Evolutionary conservation across 1,140 invertebrate genomes (phyloP), one percentile per base, ranked within the genome.

Genomic region (Trichonephila clavata): DNA sequence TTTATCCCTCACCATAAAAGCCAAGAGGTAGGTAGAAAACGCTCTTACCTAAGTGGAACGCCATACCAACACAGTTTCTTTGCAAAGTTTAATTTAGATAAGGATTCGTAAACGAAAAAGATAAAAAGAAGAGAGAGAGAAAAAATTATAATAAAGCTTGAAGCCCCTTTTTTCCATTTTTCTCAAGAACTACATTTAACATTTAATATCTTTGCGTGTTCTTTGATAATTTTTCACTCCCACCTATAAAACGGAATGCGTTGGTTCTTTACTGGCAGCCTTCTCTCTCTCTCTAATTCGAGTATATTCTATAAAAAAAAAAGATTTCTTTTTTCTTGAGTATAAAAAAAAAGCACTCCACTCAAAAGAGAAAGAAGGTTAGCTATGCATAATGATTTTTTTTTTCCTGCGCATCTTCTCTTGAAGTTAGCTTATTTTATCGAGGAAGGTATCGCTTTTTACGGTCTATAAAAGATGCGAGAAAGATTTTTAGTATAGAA

Each of bases 161-260:
- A 39, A 77, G 71, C 24, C 50, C 63, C 21, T 6, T 7, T 63
- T 87, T 63, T 32, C 21, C 60, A 60, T 87, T 39, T 87, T 57
- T 84, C n/a, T 60, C 21, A 84, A 84, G 83, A 59, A 84, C 10
- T 27, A 87, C 59, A n/a, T 63, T 87, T 63, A 61, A 63, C 20
- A 87, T 87, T 87, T 87, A 87, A 87, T 87, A 87, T 63, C 20
- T 32, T 87, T 63, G 86, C 86, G 86, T 87, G 86, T 87, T 87
- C 27, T 63, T 39, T 39, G 60, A 63, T 39, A 87, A 87, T 87
- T 63, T 87, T 87, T 87, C 86, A 87, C 21, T 61, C 39, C 86
- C 27, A 39, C 59, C 32, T 63, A 63, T 87, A 63, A 87, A 87
- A 63, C 24, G 57, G 57, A 84, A 59, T 20, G 83, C 83, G 6